Evolutionary conservation across 37 sponge, comb jelly and placozoan species (phyloP), one percentile per base, ranked within the genome.

Genomic region (Hexactinellida sp.): DNA sequence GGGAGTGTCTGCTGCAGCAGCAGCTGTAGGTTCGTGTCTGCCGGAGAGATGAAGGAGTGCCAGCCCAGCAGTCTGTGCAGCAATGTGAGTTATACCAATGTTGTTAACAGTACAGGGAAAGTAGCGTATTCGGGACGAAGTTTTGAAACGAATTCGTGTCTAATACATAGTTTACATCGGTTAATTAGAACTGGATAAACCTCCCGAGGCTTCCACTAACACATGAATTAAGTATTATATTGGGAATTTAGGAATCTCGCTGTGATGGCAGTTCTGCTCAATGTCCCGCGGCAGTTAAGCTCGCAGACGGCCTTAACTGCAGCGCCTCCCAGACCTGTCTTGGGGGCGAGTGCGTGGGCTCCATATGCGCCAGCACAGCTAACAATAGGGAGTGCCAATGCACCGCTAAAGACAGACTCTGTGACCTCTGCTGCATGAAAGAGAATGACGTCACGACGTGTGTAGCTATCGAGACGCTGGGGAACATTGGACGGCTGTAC

Each of bases 311-410:
- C 34, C 38, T 82, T 23, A 52, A 82, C 16, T 92, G 93, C 82
- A 90, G 89, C 37, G 86, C 82, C 37, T 30, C 83, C 39, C 85
- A 87, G 37, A 92, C 93, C 3, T 92, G 93, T 84, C 37, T 37
- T 19, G 55, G 37, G 19, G 93, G 93, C 7, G 86, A 86, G 63
- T 90, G 93, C 54, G 85, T 38, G 84, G 92, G 92, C 13, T 84
- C 89, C 37, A 41, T 89, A 36, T 91, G 92, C 84, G 83, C 54
- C 5, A 38, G 10, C 21, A 1, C 3, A 23, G 13, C 21, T 7
- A 7, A 39, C 39, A 38, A 85, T 41, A 37, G 54, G 16, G 94
- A 94, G 87, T 94, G 94, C 83, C 90, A 92, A 55, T 92, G 92
- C 39, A 85, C 87, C 0, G 82, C 25, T 23, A 54, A 35, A 16